Evolutionary conservation across 2,797 vertebrate genomes (phyloP), one percentile per base, ranked within the genome.

Genomic region (Cottoperca gobio): DNA sequence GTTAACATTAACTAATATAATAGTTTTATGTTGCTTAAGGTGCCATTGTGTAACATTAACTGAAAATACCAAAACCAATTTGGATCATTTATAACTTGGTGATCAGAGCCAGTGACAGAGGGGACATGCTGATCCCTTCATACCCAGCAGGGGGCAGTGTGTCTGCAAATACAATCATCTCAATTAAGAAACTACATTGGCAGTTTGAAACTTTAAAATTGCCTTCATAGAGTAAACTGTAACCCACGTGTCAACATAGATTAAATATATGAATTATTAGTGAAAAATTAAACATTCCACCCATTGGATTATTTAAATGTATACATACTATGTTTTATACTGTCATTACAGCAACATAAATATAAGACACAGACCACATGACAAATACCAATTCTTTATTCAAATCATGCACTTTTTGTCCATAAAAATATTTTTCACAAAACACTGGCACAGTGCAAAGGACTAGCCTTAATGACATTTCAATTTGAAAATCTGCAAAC

Each of bases 391-490:
- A 69, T 12, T 53, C 8, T 87, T 88, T 89, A 88, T 86, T 88
- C 6, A 84, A 83, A 89, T 86, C 79, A 83, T 87, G 81, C 60
- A 83, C n/a, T 74, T 71, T 63, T 76, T 76, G 4, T 64, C 73
- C 13, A 70, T 42, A 86, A 79, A 87, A 92, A 88, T 55, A 63
- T 46, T 65, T 81, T 70, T 31, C 43, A 58, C 71, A 83, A 82
- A 85, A 87, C 59, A 81, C 33, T 80, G 76, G 43, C 66, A 80
- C 63, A 86, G 54, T 84, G 73, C 49, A 77, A 78, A 74, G 8
- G 26, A 52, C 23, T 35, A 54, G 40, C 39, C 58, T 67, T 17
- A 73, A 70, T 65, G 4, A 35, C 35, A 78, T 76, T 80, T 84
- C 19, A 75, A 60, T 63, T 59, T 81, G 26, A 86, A 82, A 74